These are phyloP conservation scores for Paracanthobrama guichenoti DNA, from an alignment of 2,113 vertebrate species.

Conservation along the genomic window DNA sequence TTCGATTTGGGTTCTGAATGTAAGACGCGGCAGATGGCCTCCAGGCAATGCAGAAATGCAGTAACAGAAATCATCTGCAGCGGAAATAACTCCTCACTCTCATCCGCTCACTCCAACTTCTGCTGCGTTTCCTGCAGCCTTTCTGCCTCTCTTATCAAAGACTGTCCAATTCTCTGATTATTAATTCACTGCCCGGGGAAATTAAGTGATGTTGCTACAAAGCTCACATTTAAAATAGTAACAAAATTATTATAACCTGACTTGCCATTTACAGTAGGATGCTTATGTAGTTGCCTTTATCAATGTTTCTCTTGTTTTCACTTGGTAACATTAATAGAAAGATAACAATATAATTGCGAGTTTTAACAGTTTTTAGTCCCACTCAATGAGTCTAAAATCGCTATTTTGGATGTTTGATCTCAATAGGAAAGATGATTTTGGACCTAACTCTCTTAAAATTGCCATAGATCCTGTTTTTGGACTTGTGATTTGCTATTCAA, in stretches of 20 bases:
- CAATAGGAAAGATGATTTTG: neutral
- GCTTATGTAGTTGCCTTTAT: neutral
- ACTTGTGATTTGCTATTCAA: neutral
- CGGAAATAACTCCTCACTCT: slow-evolving; percentile 29
- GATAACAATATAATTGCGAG: neutral
- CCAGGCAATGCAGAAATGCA: slow-evolving; percentile 27
- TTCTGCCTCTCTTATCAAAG: neutral
- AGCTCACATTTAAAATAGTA: neutral
- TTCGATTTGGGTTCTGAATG: neutral
- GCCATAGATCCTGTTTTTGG: no score
- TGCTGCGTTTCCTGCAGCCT: neutral
- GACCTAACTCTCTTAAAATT: neutral
- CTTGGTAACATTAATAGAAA: neutral
- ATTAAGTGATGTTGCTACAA: neutral
- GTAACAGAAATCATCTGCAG: slow-evolving; percentile 24
- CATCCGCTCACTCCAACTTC: neutral
- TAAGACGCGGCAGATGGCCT: slow-evolving; percentile 7
- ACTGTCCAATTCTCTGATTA: neutral
- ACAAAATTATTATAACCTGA: neutral
- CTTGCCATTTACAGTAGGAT: neutral
- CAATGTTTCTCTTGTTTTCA: neutral
- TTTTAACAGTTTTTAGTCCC: neutral
- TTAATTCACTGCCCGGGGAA: neutral
- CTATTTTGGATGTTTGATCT: neutral
- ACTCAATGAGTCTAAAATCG: neutral